Base-by-base conservation (phyloP, 2,797 vertebrate genomes). In the Protonibea diacanthus region DNA sequence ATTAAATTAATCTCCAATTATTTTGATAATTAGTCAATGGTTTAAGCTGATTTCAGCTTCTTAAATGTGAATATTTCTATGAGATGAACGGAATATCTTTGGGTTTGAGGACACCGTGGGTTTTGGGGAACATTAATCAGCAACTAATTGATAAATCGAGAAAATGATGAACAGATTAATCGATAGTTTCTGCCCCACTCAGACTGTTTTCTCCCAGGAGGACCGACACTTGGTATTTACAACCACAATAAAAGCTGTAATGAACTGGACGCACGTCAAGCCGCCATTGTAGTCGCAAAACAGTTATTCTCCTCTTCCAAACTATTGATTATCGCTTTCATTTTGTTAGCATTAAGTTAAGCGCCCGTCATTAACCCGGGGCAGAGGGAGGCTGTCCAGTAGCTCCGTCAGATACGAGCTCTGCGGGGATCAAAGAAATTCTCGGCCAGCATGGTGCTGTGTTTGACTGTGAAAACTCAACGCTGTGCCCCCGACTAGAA, bases 361-460 rank as follows among this genome's bases (percentile, higher is more conserved):
- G 52, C 21, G 6, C 59, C n/a, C 9, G 27, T 61, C 68, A 69
- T 68, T 76, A 55, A 80, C 60, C 58, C 0, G 57, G 33, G 33
- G 27, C 20, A 65, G 73, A 48, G n/a, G 48, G 58, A 49, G 55
- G 56, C 20, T 29, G 53, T 56, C 71, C 68, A 60, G 38, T 45
- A 78, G 78, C 72, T 61, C 61, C 0, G 44, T 76, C 62, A 40
- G 58, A 55, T 70, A 60, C 51, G 1, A 69, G 71, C 78, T 64
- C 78, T 66, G 58, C 14, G 27, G 69, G 85, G 85, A 90, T 92
- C 86, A 91, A 91, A 89, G 84, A 86, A 51, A 84, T 77, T 89
- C 87, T 80, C 70, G 11, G 80, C 52, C 88, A 82, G 88, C 83
- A 57, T 78, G 77, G 83, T 86, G 86, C 80, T 75, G 75, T 75